Evolutionary conservation across 2,113 vertebrate species (phyloP).

Genomic region (Brevimyrus niger): DNA sequence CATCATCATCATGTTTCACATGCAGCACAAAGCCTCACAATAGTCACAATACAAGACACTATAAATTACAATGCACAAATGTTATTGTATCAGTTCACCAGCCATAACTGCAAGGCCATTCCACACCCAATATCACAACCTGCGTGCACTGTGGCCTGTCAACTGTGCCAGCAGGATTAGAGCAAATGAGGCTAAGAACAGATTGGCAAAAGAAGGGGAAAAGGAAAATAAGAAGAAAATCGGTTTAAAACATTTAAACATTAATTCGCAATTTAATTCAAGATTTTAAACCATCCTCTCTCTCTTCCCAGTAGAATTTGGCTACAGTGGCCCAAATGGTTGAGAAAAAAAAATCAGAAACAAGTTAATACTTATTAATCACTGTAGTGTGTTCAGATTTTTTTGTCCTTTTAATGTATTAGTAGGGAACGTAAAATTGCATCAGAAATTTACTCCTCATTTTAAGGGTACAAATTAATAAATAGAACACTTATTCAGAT

Average conservation of each 20-base stretch:
- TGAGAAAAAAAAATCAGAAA: neutral
- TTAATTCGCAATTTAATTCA: constrained; percentile 37
- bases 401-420: neutral
- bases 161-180: constrained; percentile 40
- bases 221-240: constrained; percentile 48
- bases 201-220: constrained; percentile 41
- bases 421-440: neutral
- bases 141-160: constrained; percentile 1
- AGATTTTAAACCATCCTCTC: constrained; percentile 20
- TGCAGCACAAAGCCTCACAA: neutral
- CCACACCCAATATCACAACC: neutral
- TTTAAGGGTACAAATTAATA: neutral
- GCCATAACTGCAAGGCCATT: neutral
- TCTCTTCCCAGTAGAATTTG: neutral
- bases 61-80: neutral
- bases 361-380: neutral
- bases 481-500: neutral
- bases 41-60: neutral
- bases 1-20: neutral
- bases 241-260: constrained; percentile 47
- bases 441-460: neutral
- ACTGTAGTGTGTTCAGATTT: neutral
- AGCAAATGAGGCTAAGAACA: constrained; percentile 54
- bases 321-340: neutral
- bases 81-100: neutral